Evolutionary conservation across 2,113 vertebrate species (phyloP).

Genomic region (Peromyscus californicus): DNA sequence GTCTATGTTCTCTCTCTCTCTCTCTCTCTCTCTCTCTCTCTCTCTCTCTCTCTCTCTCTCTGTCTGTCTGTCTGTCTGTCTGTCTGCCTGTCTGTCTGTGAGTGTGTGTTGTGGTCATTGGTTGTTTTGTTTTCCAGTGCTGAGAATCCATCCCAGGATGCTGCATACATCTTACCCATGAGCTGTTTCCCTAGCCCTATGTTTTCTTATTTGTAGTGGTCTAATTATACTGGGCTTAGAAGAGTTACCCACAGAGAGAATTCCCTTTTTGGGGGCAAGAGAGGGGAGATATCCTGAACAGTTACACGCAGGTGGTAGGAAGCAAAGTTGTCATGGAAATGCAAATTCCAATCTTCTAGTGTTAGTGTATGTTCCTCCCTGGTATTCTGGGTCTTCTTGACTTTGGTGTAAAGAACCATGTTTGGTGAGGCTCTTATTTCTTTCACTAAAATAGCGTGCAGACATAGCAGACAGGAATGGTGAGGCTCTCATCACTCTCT

Average conservation of each 20-base stretch:
- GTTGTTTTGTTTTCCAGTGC: neutral
- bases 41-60: neutral
- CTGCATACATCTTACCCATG: neutral
- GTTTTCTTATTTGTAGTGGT: neutral
- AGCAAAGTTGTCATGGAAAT: neutral
- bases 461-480: neutral
- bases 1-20: too few relatives aligned
- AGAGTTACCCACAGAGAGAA: neutral
- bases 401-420: neutral
- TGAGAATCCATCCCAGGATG: neutral
- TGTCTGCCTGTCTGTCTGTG: neutral
- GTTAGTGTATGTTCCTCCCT: neutral
- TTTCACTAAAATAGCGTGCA: neutral
- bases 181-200: neutral
- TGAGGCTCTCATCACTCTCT: accelerated
- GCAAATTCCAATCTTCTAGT: neutral
- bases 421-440: neutral
- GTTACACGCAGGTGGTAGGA: neutral
- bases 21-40: neutral
- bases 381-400: neutral
- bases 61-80: neutral
- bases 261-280: neutral
- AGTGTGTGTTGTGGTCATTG: neutral
- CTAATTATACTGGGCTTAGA: neutral
- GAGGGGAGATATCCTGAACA: neutral